Base-by-base conservation (phyloP, 2,888 invertebrate genomes). In the Rotaria macrura region DNA sequence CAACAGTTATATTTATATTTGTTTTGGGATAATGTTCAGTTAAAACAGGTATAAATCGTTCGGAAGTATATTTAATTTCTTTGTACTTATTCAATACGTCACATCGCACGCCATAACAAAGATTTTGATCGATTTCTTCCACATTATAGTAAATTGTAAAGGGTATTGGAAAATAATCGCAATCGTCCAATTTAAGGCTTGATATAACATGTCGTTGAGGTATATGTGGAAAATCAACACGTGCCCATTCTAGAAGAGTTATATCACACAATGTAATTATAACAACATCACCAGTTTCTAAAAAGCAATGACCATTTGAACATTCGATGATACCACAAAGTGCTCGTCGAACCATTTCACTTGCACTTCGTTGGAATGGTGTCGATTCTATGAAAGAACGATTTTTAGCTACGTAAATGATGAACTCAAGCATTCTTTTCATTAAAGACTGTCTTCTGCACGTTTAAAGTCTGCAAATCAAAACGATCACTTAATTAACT, bases 61-160 rank as follows among this genome's bases (percentile, higher is more conserved):
- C 25, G 4, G 79, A 79, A 43, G 25, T 79, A 14, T 43, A 79
- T 40, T 43, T 79, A 6, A 79, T 79, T n/a, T 79, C 43, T 25
- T 79, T 79, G 2, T 25, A 25, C n/a, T 43, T 79, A 79, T 43
- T 20, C 25, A 40, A 25, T n/a, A 79, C n/a, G 43, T 79, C 79
- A 79, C 40, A 40, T 25, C 79, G 79, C n/a, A 79, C n/a, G n/a
- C 79, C 79, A 79, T 79, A 79, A n/a, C 79, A 79, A 79, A 79
- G 79, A 79, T 43, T 79, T n/a, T 25, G 20, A 79, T 79, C 79
- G 17, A 79, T 79, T 43, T 79, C 79, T 43, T 10, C 43, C 40
- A 25, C 43, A 14, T 79, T 43, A n/a, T 79, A 79, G n/a, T 79
- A 79, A 43, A 79, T 12, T 14, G 79, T 79, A 79, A 79, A 79